phyloP scores from a whole-genome alignment of 2,113 vertebrate species.

The Gavia stellata region DNA sequence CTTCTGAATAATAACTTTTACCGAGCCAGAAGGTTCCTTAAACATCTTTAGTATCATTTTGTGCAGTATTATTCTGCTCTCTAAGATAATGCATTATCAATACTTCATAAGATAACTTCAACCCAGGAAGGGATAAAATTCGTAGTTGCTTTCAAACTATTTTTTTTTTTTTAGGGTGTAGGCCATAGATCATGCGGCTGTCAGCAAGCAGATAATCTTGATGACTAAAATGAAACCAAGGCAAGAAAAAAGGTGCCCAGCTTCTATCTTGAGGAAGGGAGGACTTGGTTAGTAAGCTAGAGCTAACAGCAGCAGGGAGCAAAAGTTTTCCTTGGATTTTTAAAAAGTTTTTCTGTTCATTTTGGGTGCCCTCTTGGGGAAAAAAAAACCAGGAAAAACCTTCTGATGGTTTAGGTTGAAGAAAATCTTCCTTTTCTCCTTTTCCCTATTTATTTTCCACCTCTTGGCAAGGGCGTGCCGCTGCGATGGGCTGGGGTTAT shows the following conservation, averaged over 20 bases:
- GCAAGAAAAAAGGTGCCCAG: slow-evolving; percentile 6
- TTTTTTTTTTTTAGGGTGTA: slow-evolving; percentile 48
- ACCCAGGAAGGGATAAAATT: slow-evolving; percentile 63
- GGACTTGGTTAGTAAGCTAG: background rate
- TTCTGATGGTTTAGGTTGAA: background rate
- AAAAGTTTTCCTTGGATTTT: background rate
- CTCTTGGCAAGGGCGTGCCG: background rate
- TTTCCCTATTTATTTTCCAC: background rate
- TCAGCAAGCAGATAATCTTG: slow-evolving; percentile 70
- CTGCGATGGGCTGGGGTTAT: background rate
- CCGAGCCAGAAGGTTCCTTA: slow-evolving; percentile 63
- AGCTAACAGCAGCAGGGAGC: background rate
- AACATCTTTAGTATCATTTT: slow-evolving; percentile 73
- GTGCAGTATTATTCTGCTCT: slow-evolving; percentile 72
- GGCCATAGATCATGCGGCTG: slow-evolving; percentile 65
- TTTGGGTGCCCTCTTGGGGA: background rate
- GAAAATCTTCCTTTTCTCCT: slow-evolving; percentile 11
- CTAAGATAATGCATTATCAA: slow-evolving; percentile 77
- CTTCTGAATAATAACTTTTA: slow-evolving; percentile 78
- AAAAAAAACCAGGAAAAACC: background rate
- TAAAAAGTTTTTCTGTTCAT: background rate
- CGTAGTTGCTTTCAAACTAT: slow-evolving; percentile 43
- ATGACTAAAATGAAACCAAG: slow-evolving; percentile 62
- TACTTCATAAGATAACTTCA: slow-evolving; percentile 69
- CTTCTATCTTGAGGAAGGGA: background rate